These are phyloP conservation scores for Henricia sp. DNA, from an alignment of 53 echinoderm and acorn worm genomes.

Conservation along the genomic window DNA sequence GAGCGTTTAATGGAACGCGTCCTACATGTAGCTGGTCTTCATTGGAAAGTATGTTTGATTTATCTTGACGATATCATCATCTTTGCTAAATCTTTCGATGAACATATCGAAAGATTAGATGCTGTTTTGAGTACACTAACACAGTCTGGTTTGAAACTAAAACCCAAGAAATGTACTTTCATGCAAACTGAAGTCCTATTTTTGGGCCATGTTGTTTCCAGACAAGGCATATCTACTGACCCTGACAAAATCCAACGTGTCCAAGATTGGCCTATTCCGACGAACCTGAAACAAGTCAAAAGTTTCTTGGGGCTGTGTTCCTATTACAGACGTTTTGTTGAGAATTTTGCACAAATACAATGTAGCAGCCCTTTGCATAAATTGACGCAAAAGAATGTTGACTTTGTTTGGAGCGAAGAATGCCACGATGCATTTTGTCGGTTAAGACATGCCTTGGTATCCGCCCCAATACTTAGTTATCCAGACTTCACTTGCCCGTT, in stretches of 20 bases:
- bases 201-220: neutral
- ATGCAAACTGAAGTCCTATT: neutral
- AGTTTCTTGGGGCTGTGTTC: constrained; percentile 7
- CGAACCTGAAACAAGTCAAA: neutral
- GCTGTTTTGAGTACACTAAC: neutral
- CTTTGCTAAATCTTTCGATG: constrained; percentile 2
- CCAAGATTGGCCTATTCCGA: constrained; percentile 4
- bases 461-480: neutral
- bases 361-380: neutral
- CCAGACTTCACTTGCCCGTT: neutral
- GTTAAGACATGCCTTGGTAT: neutral
- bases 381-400: constrained; percentile 4
- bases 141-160: neutral
- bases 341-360: neutral
- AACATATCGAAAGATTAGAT: neutral
- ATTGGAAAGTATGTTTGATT: neutral
- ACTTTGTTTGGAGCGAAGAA: neutral
- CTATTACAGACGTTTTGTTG: constrained; percentile 2
- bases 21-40: neutral
- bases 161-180: neutral
- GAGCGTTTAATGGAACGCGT: neutral
- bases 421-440: neutral
- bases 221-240: neutral
- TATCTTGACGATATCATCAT: constrained; percentile 6
- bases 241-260: neutral